A percentile compares a stretch with the other conserved stretches of the same genome.
Evolutionary conservation across 2,113 vertebrate genomes (phyloP).

Genomic region (Scomber japonicus): DNA sequence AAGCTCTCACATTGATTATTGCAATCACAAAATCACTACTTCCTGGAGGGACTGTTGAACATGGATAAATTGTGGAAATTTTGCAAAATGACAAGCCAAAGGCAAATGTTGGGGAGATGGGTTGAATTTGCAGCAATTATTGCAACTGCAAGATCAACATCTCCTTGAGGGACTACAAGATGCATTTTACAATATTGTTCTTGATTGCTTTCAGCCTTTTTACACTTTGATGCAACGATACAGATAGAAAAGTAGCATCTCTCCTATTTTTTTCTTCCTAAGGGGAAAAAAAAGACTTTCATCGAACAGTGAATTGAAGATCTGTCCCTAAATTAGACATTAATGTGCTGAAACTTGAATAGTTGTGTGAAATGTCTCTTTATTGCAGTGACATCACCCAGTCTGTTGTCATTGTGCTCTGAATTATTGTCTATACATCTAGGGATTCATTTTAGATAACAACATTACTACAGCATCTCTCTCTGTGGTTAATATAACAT

Average conservation of each 20-base stretch:
- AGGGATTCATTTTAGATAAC: constrained; percentile 3
- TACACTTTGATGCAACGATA: too few species aligned
- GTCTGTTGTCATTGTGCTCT: constrained; percentile 15
- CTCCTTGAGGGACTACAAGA: too few species aligned
- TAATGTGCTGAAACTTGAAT: not conserved
- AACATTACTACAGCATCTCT: not conserved
- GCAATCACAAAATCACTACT: too few species aligned
- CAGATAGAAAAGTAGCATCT: not conserved
- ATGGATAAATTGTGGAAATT: too few species aligned
- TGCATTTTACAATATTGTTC: not conserved
- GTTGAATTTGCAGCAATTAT: too few species aligned
- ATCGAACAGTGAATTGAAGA: constrained; percentile 5
- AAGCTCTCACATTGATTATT: too few species aligned
- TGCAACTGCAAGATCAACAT: too few species aligned
- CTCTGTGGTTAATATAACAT: not conserved
- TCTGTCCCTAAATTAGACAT: constrained; percentile 3
- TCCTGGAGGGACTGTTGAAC: too few species aligned
- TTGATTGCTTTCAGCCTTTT: too few species aligned
- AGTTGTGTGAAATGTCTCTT: not conserved
- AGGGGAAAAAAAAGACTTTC: not conserved
- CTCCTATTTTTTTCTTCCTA: too few species aligned
- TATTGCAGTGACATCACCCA: constrained; percentile 22
- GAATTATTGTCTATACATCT: constrained; percentile 13
- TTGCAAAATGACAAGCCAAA: too few species aligned
- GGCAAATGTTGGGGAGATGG: too few species aligned